phyloP scores from a whole-genome alignment of 1,140 invertebrate species.

The Aphaenogaster rudis region DNA sequence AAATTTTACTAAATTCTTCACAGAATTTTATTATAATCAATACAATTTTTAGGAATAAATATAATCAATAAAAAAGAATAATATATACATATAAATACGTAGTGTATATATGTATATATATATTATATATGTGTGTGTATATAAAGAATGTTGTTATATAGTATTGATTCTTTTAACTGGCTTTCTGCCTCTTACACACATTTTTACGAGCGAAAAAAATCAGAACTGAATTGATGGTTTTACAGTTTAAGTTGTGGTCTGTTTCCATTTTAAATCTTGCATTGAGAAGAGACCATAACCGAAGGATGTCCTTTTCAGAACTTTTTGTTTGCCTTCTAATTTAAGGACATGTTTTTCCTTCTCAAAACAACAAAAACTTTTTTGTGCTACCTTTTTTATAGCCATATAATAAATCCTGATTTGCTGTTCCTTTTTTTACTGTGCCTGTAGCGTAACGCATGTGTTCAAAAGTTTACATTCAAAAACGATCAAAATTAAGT shows the following conservation, averaged over 20 bases:
- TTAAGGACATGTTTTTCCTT: background rate
- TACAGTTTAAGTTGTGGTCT: conserved; percentile 25
- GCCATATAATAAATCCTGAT: conserved; percentile 7
- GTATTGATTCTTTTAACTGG: conserved; percentile 4
- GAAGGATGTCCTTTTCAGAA: background rate
- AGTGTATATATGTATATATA: too few relatives aligned
- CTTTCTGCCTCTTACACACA: background rate
- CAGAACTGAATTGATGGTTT: conserved; percentile 65
- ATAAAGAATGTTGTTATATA: background rate
- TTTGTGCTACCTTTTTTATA: background rate
- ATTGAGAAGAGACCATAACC: background rate
- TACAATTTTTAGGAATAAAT: background rate
- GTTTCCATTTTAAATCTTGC: conserved; percentile 1
- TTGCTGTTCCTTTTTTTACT: background rate
- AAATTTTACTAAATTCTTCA: background rate
- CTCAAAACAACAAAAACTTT: background rate
- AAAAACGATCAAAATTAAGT: background rate
- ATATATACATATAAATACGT: background rate
- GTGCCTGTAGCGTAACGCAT: background rate
- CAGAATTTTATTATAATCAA: background rate
- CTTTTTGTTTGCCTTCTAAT: conserved; percentile 9
- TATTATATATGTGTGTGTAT: too few relatives aligned
- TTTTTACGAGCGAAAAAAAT: conserved; percentile 40
- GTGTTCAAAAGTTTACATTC: background rate
- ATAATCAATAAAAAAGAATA: background rate